Evolutionary conservation across 2,113 vertebrate species (phyloP), one percentile per base, ranked within the genome.

Genomic region (Sigmodon hispidus): DNA sequence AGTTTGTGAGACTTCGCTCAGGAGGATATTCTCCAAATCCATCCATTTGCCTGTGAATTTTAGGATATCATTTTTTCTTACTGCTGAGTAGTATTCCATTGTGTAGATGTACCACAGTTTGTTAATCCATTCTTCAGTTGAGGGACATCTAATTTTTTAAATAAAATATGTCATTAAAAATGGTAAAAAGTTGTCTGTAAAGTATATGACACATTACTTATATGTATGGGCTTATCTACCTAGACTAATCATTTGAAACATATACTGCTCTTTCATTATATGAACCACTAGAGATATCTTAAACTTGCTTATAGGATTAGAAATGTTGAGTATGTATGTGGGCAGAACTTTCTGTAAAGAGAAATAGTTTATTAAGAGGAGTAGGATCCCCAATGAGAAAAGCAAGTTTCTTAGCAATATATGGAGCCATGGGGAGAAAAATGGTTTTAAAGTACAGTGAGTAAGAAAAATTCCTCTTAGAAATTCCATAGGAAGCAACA

Each of bases 301-400:
- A 69, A 34, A 17, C 7, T 34, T 57, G 87, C 87, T 43, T 22
- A 19, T 63, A 76, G 75, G 50, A 19, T 91, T 48, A 87, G 26
- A 72, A 96, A 67, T 70, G 26, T 8, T 17, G 76, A 79, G 69
- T 77, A 86, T 81, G 12, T 26, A 2, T 59, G 67, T 36, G 19
- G 3, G 29, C 16, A 86, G 24, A 86, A 89, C 7, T 5, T 94
- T 90, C 34, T 87, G 2, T 2, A 90, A 75, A 65, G n/a, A 87
- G 83, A 91, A 94, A 29, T 34, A 52, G 34, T 72, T 90, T 90
- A 34, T 9, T 72, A 45, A 36, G 48, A 26, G 12, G 7, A 8
- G 36, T 29, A 72, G 85, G 16, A 79, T 92, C 43, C 24, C 21
- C 67, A 94, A 73, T 83, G 40, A 94, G 52, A 87, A 88, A 17